phyloP scores from a whole-genome alignment of 1,140 invertebrate genomes.

The Drosophila kikkawai region DNA sequence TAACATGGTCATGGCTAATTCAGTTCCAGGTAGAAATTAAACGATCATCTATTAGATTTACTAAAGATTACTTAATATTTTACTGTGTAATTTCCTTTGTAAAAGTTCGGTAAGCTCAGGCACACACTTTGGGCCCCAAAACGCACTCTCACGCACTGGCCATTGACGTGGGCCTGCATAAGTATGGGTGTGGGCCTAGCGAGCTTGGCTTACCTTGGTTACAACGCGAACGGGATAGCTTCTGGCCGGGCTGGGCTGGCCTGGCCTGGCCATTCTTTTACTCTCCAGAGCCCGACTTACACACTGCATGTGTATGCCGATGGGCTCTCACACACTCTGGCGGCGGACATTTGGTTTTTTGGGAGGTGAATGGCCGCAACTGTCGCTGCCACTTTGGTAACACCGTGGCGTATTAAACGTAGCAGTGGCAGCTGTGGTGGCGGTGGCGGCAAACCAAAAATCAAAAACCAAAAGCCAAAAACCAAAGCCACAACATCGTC shows the following conservation, averaged over 20 bases:
- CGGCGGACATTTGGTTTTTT: conserved; percentile 64
- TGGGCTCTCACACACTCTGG: conserved; percentile 28
- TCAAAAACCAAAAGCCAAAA: conserved; percentile 52
- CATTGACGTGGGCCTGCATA: conserved; percentile 26
- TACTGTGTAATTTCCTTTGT: conserved; percentile 4
- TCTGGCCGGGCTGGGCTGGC: background rate
- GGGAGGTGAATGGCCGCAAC: conserved; percentile 82
- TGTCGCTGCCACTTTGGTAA: conserved; percentile 82
- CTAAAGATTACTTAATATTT: background rate
- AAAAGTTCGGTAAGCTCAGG: conserved; percentile 22
- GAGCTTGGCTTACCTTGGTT: conserved; percentile 63
- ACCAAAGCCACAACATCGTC: conserved; percentile 70
- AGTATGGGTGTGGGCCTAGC: conserved; percentile 53
- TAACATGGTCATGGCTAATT: too few species aligned
- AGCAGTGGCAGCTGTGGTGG: conserved; percentile 51
- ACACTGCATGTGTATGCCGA: conserved; percentile 53
- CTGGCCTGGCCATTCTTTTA: conserved; percentile 18
- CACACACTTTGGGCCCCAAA: conserved; percentile 43
- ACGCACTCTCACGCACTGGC: conserved; percentile 56
- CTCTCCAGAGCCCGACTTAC: conserved; percentile 33
- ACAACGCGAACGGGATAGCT: conserved; percentile 41
- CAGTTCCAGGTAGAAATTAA: background rate
- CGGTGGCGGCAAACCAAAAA: conserved; percentile 46
- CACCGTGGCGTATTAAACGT: conserved; percentile 79
- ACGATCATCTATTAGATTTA: background rate